Percentiles rank a stretch among this genome's conserved stretches.
phyloP scores from a whole-genome alignment of 2,797 vertebrate genomes.

The Brotogeris chrysoptera region DNA sequence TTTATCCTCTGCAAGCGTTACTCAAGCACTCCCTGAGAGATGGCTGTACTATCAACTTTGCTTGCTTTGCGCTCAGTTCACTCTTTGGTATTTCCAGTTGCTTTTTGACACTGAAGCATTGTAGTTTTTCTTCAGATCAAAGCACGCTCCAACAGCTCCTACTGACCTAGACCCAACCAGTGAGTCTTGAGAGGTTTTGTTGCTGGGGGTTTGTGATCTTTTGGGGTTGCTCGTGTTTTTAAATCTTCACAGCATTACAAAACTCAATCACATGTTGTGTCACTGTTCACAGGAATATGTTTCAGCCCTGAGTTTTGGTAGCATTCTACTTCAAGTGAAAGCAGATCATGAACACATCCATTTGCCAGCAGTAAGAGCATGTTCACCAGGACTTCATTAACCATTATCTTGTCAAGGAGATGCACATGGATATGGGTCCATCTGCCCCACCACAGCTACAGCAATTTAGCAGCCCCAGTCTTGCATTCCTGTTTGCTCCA shows the following conservation, averaged over 20 bases:
- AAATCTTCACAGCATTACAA: not conserved
- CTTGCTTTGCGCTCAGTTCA: not conserved
- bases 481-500: not conserved
- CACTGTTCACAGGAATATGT: not conserved
- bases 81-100: not conserved
- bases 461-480: rapidly evolving
- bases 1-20: not conserved
- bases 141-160: not conserved
- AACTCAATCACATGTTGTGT: not conserved
- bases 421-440: rapidly evolving
- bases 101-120: not conserved
- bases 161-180: not conserved
- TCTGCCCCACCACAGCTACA: not conserved
- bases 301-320: not conserved
- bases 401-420: not conserved
- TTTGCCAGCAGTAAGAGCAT: not conserved
- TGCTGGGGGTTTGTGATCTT: rapidly evolving
- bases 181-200: not conserved
- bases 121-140: not conserved
- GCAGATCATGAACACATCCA: not conserved
- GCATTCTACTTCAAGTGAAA: not conserved
- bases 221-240: not conserved
- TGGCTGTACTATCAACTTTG: not conserved
- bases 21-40: not conserved
- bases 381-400: not conserved